Conservation (phyloP, 1,140 invertebrate species). For the Bombus difficillimus region DNA sequence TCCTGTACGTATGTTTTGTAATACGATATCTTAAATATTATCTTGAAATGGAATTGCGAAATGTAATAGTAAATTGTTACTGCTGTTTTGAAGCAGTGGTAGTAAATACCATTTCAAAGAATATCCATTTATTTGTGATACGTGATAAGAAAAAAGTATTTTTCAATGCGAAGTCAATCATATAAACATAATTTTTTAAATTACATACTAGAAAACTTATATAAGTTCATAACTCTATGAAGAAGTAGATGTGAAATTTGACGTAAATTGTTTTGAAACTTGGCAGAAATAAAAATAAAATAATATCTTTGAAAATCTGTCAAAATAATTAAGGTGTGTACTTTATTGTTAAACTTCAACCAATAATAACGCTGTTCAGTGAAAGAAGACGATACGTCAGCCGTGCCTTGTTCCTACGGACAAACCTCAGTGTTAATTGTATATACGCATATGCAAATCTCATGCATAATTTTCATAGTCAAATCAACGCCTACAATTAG, state of each 20-base stretch:
- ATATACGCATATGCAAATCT: slow-evolving; percentile 30
- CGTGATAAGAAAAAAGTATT: slow-evolving; percentile 44
- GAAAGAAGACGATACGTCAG: slow-evolving; percentile 46
- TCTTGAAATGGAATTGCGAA: slow-evolving; percentile 42
- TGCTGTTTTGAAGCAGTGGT: slow-evolving; percentile 20
- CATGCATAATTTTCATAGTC: slow-evolving; percentile 42
- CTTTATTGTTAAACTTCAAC: slow-evolving; percentile 44
- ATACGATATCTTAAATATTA: slow-evolving; percentile 39
- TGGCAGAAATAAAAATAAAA: slow-evolving; percentile 37
- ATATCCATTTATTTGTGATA: slow-evolving; percentile 60
- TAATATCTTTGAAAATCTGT: slow-evolving; percentile 22
- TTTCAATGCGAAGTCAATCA: slow-evolving; percentile 54
- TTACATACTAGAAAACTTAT: slow-evolving; percentile 52
- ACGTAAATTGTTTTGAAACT: slow-evolving; percentile 41
- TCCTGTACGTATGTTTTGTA: slow-evolving; percentile 53
- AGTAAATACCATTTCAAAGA: slow-evolving; percentile 47
- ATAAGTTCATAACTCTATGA: slow-evolving; percentile 58
- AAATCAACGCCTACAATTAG: slow-evolving; percentile 45
- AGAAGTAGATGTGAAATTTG: slow-evolving; percentile 36
- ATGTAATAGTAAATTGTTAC: slow-evolving; percentile 43
- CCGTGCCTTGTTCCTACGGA: slow-evolving; percentile 61
- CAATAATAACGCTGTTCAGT: slow-evolving; percentile 45
- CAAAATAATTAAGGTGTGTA: slow-evolving; percentile 39
- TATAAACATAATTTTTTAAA: slow-evolving; percentile 62
- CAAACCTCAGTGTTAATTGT: slow-evolving; percentile 51